These are phyloP conservation scores for Caenorhabditis panamensis DNA, from an alignment of 2,888 invertebrate genomes.

Conservation along the genomic window DNA sequence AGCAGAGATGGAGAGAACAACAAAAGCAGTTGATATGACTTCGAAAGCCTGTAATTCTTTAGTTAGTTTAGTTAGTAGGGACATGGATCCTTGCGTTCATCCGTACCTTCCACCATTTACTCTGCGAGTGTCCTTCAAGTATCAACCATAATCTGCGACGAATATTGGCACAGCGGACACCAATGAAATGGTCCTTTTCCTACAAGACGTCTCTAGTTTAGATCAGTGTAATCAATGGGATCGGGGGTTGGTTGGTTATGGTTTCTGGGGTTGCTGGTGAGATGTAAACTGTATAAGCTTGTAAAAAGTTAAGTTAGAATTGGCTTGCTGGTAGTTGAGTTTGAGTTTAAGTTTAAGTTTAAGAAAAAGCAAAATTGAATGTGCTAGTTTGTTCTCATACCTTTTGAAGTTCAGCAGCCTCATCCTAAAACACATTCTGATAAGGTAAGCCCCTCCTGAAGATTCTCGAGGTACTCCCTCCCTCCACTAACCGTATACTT, in stretches of 20 bases:
- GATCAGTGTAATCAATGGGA: background rate
- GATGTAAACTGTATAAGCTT: constrained; percentile 13
- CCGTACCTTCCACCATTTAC: constrained; percentile 79
- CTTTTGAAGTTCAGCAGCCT: constrained; percentile 47
- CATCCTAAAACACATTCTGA: constrained; percentile 46
- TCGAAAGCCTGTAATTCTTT: constrained; percentile 72
- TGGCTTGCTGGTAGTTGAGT: constrained; percentile 15
- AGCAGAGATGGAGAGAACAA: constrained; percentile 79
- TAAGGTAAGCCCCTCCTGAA: background rate
- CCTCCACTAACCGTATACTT: constrained; percentile 55
- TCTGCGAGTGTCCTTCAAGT: constrained; percentile 79
- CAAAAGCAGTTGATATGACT: constrained; percentile 80
- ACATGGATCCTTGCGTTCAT: background rate
- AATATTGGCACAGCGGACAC: constrained; percentile 77
- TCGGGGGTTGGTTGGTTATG: constrained; percentile 50
- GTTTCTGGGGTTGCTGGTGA: constrained; percentile 10
- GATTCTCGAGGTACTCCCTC: background rate
- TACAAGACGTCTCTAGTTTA: constrained; percentile 54
- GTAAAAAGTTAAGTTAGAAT: constrained; percentile 5
- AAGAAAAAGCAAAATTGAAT: background rate
- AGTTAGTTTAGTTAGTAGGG: too few relatives aligned
- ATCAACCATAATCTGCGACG: constrained; percentile 78
- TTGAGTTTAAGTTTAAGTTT: too few relatives aligned
- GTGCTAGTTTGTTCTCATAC: constrained; percentile 7
- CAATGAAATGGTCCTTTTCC: constrained; percentile 81